Percentiles rank a stretch among this genome's conserved stretches.
These are phyloP conservation scores for Nomada ruficornis DNA, from an alignment of 2,888 invertebrate genomes.

Conservation along the genomic window DNA sequence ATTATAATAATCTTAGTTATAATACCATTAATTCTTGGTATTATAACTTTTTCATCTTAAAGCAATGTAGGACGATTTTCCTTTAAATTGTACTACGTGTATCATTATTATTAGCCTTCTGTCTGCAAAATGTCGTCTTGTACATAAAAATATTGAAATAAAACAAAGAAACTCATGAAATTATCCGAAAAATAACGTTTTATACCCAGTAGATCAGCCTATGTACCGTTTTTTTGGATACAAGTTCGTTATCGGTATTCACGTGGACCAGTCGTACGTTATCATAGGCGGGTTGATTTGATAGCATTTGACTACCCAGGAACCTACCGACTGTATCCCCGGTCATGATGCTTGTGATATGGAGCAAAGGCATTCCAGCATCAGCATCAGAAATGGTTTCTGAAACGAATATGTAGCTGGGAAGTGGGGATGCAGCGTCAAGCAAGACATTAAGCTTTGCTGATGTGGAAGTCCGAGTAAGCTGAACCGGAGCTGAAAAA, in stretches of 20 bases:
- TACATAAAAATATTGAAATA: no score
- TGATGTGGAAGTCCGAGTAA: conserved; percentile 77
- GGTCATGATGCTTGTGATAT: conserved; percentile 26
- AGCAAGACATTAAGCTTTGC: conserved; percentile 67
- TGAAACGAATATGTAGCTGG: conserved; percentile 49
- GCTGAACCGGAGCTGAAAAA: conserved; percentile 36
- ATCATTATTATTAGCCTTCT: no score
- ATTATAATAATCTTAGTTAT: no score
- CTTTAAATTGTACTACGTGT: no score
- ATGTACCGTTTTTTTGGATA: not conserved
- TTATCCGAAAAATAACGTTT: not conserved
- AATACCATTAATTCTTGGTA: no score
- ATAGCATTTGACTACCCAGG: conserved; percentile 8
- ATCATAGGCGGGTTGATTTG: conserved; percentile 26
- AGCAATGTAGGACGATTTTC: no score
- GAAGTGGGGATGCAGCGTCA: conserved; percentile 61
- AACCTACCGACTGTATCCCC: conserved; percentile 18
- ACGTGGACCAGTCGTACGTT: conserved; percentile 11
- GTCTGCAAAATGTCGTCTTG: no score
- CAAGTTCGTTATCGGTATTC: conserved; percentile 17
- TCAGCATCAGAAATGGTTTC: conserved; percentile 54
- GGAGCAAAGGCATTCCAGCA: conserved; percentile 34
- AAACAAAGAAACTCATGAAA: no score
- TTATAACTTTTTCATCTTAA: no score
- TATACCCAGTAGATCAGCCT: not conserved